Evolutionary conservation across 1,140 invertebrate genomes (phyloP), one percentile per base, ranked within the genome.

Genomic region (Doryteuthis pealeii): DNA sequence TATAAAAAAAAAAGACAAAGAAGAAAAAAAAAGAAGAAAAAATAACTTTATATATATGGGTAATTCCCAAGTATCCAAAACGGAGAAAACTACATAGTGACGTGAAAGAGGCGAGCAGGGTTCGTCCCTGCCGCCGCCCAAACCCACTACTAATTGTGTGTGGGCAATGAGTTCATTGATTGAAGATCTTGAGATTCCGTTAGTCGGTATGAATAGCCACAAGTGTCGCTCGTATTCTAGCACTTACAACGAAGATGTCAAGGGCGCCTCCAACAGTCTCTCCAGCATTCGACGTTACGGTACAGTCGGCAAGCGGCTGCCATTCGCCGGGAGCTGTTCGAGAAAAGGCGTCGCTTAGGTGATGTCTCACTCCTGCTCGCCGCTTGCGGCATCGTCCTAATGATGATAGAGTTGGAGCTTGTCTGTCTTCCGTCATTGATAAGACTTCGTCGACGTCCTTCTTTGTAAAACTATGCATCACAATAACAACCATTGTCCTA

Each of bases 351-450:
- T 73, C 70, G 78, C 2, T 68, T 83, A 1, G 78, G 79, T 71
- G 86, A 87, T 71, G 75, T 82, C 1, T 77, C 83, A 6, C 62
- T 87, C 2, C 78, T 66, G 26, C 77, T 85, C 70, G 86, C 85
- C 0, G 5, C 85, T 4, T 30, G 76, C 18, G 86, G 86, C 1
- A 83, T 87, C 49, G 70, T 80, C n/a, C 40, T 87, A 14, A 87
- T 87, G 85, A 76, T 87, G 8, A 32, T 85, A 15, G 84, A 86
- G 70, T 84, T 82, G 1, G 86, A 87, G 73, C 73, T 87, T 72
- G 76, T 1, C 70, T 81, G 10, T 78, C 81, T 14, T 33, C 66
- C 43, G 35, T 82, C 58, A 79, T 85, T 65, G 49, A 28, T 1
- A 74, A 82, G 12, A 28, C 58, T 1, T 67, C 78, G 0, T 12